phyloP scores from a whole-genome alignment of 2,797 vertebrate genomes.

The Petrocephalus schoutedeni region DNA sequence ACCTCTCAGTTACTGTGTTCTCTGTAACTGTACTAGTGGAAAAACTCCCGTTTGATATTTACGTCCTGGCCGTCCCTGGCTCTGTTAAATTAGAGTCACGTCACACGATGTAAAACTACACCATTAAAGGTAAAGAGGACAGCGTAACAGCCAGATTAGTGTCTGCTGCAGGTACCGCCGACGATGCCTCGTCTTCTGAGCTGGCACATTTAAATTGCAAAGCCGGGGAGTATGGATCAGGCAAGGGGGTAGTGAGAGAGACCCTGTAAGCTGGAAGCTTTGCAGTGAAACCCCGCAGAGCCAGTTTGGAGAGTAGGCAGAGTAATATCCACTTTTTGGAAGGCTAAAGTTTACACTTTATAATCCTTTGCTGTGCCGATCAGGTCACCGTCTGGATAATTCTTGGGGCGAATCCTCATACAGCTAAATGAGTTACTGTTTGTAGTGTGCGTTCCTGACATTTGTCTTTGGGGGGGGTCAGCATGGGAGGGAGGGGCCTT shows the following conservation, averaged over 20 bases:
- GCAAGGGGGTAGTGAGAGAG: not conserved
- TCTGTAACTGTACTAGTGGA: not conserved
- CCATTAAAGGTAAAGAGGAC: not conserved
- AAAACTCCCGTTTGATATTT: not conserved
- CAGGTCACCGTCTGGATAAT: not conserved
- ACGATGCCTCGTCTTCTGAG: not conserved
- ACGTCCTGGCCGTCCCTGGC: not conserved
- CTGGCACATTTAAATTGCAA: not conserved
- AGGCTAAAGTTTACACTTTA: not conserved
- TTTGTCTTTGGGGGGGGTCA: not conserved
- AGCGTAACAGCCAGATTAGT: not conserved
- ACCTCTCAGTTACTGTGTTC: not conserved
- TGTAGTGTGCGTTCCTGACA: not conserved
- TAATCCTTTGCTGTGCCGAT: not conserved
- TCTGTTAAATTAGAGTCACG: not conserved
- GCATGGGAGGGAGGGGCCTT: not conserved
- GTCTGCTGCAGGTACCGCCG: not conserved
- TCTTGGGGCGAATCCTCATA: not conserved
- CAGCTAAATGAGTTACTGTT: not conserved
- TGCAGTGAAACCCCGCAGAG: not conserved
- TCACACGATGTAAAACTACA: not conserved
- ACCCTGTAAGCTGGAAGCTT: not conserved
- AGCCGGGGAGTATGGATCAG: not conserved
- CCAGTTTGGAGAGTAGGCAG: not conserved
- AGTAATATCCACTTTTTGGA: not conserved